Base-by-base conservation (phyloP, 23 tunicate genomes). In the Trididemnum clinides region DNA sequence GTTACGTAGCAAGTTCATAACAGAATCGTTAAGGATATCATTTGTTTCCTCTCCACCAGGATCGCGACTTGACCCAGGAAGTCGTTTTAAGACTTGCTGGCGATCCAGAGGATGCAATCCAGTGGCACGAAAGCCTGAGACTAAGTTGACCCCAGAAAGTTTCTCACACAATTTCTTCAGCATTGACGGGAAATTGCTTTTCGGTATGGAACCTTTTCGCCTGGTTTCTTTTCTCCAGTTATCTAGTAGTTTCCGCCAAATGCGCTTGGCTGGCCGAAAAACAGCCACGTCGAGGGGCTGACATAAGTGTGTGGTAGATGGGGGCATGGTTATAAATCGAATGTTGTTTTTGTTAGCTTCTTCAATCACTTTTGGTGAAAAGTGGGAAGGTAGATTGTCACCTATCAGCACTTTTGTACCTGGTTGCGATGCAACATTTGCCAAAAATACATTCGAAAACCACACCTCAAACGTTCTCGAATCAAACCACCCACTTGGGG, bases 271-370 rank as follows among this genome's bases (percentile, higher is more conserved):
- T 33, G 73, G 84, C 7, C 71, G 72, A 79, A 79, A 79, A 5
- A 54, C 73, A 2, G 84, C 84, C 25, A 79, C 84, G 28, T 79
- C 84, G 10, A 57, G 28, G 6, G 84, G 84, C 28, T 79, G 84
- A 28, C 69, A 58, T 15, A 79, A 33, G 28, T 79, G 84, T 6
- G 84, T 79, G 10, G 73, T 5, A 22, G 12, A 54, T 22, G 84
- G 39, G 12, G 70, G 70, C 84, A 79, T 57, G 44, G 70, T 79
- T 2, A 79, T 44, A 33, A 79, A 79, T 1, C 10, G 10, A 7
- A 79, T 79, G 51, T 79, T 57, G 28, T 79, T 18, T 79, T 79
- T 58, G 5, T 4, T 22, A 22, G 30, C 54, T 22, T 79, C 84
- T 2, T 57, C 26, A 12, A 79, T 79, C 84, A 79, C 84, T 6